Base-by-base conservation (phyloP, 2,888 invertebrate species). In the Zygogramma bicolorata region DNA sequence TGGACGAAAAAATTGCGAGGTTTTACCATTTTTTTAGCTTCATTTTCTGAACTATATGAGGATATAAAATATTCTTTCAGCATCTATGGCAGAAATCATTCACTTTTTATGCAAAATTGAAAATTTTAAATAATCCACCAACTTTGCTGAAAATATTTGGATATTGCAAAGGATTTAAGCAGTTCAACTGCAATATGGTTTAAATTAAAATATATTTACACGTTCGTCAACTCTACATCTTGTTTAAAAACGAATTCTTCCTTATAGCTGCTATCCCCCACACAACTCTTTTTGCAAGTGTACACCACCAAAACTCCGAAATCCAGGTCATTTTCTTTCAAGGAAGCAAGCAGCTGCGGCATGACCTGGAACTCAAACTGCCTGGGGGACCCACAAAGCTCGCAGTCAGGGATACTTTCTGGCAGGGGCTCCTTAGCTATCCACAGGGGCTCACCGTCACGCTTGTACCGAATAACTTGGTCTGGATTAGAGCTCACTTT, bases 231-330 rank as follows among this genome's bases (percentile, higher is more conserved):
- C 31, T 57, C 29, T 10, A 93, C 91, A 88, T 97, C 96, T 88
- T 98, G 97, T 88, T 96, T 97, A 88, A 94, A 93, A 71, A 95
- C 84, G 87, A 91, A 93, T 88, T 98, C 97, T 76, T 88, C 86
- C 75, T 91, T 91, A 86, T 98, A 98, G 13, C 91, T 91, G 70
- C 25, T 60, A 63, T 72, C 75, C 10, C 74, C 77, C 71, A 80
- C 66, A 84, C 98, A 99, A 86, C 94, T 96, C 18, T 89, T 88
- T 83, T 90, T 89, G 85, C 99, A 99, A 0, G 97, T 96, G 86
- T 94, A 99, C 25, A 98, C 87, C 59, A 91, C 91, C 63, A 99
- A 86, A 18, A 95, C 92, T 22, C 98, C 98, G 96, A 97, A 98
- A 87, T 99, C 98, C 60, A 98, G 71, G 29, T 81, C 80, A 65